These are phyloP conservation scores for Dioctria rufipes DNA, from an alignment of 2,888 invertebrate genomes.

Conservation along the genomic window DNA sequence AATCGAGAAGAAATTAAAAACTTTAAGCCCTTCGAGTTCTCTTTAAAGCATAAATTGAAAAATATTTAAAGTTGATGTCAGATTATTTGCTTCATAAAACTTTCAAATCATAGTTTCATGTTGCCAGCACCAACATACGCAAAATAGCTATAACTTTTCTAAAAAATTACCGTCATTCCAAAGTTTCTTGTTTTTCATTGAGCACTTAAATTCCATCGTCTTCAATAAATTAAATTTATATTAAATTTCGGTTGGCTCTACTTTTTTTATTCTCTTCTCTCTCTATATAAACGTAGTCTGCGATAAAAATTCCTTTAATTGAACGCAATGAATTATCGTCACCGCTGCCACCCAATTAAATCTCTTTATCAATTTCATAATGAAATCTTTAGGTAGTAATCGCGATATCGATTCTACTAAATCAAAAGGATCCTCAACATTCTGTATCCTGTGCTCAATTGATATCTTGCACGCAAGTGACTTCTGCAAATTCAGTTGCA, in stretches of 20 bases:
- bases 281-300: background rate
- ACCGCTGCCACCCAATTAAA: slow-evolving; percentile 41
- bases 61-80: no score
- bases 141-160: no score
- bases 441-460: slow-evolving; percentile 27
- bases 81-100: no score
- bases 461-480: slow-evolving; percentile 52
- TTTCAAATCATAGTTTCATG: no score
- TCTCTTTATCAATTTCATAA: slow-evolving; percentile 47
- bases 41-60: no score
- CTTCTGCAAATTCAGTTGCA: slow-evolving; percentile 47
- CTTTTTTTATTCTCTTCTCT: no score
- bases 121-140: no score
- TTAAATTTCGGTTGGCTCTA: background rate
- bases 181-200: no score
- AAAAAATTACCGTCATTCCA: no score
- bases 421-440: slow-evolving; percentile 29
- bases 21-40: no score
- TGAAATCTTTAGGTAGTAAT: slow-evolving; percentile 49
- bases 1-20: no score
- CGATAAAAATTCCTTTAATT: slow-evolving; percentile 32
- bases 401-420: slow-evolving; percentile 33
- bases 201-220: background rate
- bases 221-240: background rate
- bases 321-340: slow-evolving; percentile 41